A percentile compares a stretch with the other conserved stretches of the same genome.
These are phyloP conservation scores for Sycon ciliatum DNA, from an alignment of 37 sponge, comb jelly and placozoan species.

Conservation along the genomic window DNA sequence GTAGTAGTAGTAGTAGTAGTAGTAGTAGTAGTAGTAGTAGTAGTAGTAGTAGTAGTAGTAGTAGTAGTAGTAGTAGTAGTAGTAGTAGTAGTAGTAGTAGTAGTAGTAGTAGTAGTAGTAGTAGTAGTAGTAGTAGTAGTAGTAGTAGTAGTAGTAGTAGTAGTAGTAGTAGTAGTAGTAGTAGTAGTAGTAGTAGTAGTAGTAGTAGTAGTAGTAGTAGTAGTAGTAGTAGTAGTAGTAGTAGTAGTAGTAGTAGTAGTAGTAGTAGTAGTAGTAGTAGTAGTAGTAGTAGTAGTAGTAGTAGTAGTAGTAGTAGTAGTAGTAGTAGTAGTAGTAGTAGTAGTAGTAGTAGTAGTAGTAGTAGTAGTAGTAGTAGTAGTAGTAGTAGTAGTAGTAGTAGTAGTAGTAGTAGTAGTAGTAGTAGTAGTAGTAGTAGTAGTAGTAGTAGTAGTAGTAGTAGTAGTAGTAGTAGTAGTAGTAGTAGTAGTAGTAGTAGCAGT, in stretches of 20 bases:
- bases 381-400: slow-evolving; percentile 8
- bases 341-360: slow-evolving; percentile 6
- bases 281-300: slow-evolving; percentile 6
- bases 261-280: slow-evolving; percentile 8
- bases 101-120: slow-evolving; percentile 6
- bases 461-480: slow-evolving; percentile 6
- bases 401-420: slow-evolving; percentile 6
- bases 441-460: slow-evolving; percentile 8
- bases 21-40: slow-evolving; percentile 8
- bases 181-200: slow-evolving; percentile 8
- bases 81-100: slow-evolving; percentile 8
- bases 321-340: slow-evolving; percentile 8
- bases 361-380: slow-evolving; percentile 8
- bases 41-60: slow-evolving; percentile 6
- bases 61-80: slow-evolving; percentile 8
- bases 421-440: slow-evolving; percentile 8
- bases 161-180: slow-evolving; percentile 6
- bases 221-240: slow-evolving; percentile 6
- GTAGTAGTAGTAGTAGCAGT: slow-evolving; percentile 6
- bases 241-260: slow-evolving; percentile 8
- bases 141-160: slow-evolving; percentile 8
- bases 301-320: slow-evolving; percentile 8
- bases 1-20: slow-evolving; percentile 8
- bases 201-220: slow-evolving; percentile 8
- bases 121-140: slow-evolving; percentile 8